A percentile compares a stretch with the other conserved stretches of the same genome.
These are phyloP conservation scores for Seira ritae DNA, from an alignment of 2,888 invertebrate species.

Conservation along the genomic window DNA sequence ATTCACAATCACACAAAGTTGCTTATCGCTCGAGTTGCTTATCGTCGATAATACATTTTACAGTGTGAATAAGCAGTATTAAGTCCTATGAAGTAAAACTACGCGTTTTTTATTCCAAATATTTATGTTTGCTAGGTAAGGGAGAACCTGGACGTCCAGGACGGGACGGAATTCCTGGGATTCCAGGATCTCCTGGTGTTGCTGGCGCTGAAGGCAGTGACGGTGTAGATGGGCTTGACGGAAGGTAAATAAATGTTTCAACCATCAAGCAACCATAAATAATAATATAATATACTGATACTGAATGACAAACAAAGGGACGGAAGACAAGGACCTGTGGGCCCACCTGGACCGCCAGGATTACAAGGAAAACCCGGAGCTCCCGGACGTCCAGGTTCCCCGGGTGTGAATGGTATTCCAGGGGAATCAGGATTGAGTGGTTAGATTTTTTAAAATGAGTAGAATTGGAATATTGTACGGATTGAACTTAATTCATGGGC, in stretches of 20 bases:
- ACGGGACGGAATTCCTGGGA: conserved; percentile 31
- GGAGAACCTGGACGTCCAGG: conserved; percentile 48
- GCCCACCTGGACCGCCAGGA: conserved; percentile 42
- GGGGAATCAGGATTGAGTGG: conserved; percentile 30
- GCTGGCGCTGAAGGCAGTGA: conserved; percentile 37
- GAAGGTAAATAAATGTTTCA: conserved; percentile 33
- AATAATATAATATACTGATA: no score
- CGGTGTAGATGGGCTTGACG: conserved; percentile 38
- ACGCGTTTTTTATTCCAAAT: no score
- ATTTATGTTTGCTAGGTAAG: conserved; percentile 22
- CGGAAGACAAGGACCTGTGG: conserved; percentile 41
- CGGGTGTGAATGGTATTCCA: conserved; percentile 46
- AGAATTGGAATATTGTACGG: no score
- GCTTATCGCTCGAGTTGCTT: no score
- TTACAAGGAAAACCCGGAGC: conserved; percentile 40
- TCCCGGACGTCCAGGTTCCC: conserved; percentile 30
- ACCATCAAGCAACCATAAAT: no score
- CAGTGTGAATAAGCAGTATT: no score
- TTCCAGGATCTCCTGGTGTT: conserved; percentile 33
- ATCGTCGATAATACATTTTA: no score
- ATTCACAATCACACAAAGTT: no score
- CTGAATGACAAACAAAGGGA: no score
- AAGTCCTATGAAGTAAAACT: no score
- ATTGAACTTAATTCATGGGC: no score
- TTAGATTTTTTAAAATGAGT: neutral